Conservation (phyloP, 2,113 vertebrate genomes). For the Petroica traversi region DNA sequence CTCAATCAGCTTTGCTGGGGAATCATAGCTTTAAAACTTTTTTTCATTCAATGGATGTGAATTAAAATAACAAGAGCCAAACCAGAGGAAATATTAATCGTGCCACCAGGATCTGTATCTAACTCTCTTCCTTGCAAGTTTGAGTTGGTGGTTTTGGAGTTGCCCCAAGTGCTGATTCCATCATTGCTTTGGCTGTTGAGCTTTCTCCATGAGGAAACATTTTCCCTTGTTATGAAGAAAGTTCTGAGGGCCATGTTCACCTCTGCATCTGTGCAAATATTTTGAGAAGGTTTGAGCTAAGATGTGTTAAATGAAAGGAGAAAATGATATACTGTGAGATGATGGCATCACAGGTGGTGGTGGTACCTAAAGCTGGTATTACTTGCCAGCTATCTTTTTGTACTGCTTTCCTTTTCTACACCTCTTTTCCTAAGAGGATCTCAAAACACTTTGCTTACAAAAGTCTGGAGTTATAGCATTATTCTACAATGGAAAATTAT, state of each 20-base stretch:
- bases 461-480: neutral
- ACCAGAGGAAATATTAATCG: slow-evolving; percentile 24
- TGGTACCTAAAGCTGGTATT: neutral
- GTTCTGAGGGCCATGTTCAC: neutral
- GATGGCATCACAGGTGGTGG: neutral
- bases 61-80: neutral
- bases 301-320: neutral
- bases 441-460: neutral
- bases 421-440: neutral
- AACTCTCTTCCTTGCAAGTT: neutral
- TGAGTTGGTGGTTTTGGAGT: slow-evolving; percentile 28
- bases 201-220: neutral
- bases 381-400: neutral
- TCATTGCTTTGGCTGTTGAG: neutral
- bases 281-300: neutral
- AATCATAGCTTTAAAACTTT: neutral
- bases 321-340: neutral
- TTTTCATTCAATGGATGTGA: neutral
- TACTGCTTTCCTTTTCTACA: neutral
- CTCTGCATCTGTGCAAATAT: neutral
- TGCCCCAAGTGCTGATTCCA: neutral
- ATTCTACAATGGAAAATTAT: neutral
- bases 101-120: neutral
- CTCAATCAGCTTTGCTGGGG: neutral
- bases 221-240: neutral